A percentile compares a stretch with the other conserved stretches of the same genome.
Evolutionary conservation across 2,113 vertebrate species (phyloP).

Genomic region (Tragelaphus imberbis): DNA sequence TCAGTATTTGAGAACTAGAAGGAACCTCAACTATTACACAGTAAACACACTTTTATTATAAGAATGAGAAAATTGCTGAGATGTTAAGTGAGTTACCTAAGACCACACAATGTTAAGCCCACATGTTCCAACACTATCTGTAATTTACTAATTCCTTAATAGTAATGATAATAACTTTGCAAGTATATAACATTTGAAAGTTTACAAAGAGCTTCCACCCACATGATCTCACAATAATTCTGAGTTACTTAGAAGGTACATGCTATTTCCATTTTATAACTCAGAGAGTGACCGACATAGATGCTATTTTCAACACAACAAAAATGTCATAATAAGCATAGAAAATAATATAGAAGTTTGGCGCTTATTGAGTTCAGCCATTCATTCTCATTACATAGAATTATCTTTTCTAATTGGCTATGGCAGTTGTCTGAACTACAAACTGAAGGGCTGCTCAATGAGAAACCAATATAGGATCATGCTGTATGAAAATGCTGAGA

Average conservation of each 20-base stretch:
- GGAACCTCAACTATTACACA: not conserved
- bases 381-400: not conserved
- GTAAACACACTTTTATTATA: not conserved
- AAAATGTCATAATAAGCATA: not conserved
- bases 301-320: not conserved
- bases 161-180: not conserved
- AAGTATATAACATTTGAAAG: not conserved
- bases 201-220: not conserved
- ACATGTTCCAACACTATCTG: not conserved
- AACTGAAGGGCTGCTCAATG: not conserved
- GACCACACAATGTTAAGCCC: not conserved
- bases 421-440: not conserved
- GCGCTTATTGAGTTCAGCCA: not conserved
- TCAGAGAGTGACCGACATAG: not conserved
- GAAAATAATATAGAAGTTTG: not conserved
- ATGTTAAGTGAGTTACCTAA: not conserved
- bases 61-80: not conserved
- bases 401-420: not conserved
- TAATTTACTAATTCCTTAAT: slow-evolving; percentile 41
- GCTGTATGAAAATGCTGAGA: not conserved
- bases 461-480: not conserved
- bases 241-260: not conserved
- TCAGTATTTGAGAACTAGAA: not conserved
- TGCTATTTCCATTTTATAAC: not conserved
- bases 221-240: not conserved